These are phyloP conservation scores for Psococerastis gibbosa DNA, from an alignment of 2,888 invertebrate species.

Conservation along the genomic window DNA sequence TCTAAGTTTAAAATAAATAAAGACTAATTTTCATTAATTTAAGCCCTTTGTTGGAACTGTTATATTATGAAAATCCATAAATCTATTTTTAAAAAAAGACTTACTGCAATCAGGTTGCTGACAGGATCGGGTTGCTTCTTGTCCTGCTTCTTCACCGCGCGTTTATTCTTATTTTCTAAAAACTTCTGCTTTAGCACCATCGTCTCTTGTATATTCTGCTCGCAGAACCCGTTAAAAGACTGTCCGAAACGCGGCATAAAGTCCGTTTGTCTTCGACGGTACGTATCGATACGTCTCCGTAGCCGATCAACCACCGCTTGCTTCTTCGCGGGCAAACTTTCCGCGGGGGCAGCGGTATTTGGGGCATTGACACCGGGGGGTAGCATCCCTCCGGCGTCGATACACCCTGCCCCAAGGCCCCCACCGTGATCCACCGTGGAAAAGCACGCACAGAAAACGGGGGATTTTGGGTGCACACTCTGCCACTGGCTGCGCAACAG, in stretches of 20 bases:
- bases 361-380: slow-evolving; percentile 20
- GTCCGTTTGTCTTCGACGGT: slow-evolving; percentile 67
- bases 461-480: no score
- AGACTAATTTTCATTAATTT: no score
- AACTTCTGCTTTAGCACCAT: slow-evolving; percentile 71
- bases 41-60: no score
- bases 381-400: slow-evolving; percentile 31
- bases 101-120: slow-evolving; percentile 1
- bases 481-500: no score
- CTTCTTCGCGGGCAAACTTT: slow-evolving; percentile 55
- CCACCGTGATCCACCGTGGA: slow-evolving; percentile 40
- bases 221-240: slow-evolving; percentile 68
- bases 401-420: slow-evolving; percentile 56
- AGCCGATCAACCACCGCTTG: slow-evolving; percentile 76
- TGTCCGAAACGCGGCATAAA: slow-evolving; percentile 77
- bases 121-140: slow-evolving; percentile 44
- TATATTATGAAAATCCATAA: no score
- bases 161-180: slow-evolving; percentile 77
- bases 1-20: no score
- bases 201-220: slow-evolving; percentile 81
- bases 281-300: slow-evolving; percentile 66
- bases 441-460: background rate
- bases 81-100: background rate
- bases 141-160: slow-evolving; percentile 52
- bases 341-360: slow-evolving; percentile 31